Evolutionary conservation across 2,888 invertebrate species (phyloP), one percentile per base, ranked within the genome.

Genomic region (Cantharis lateralis): DNA sequence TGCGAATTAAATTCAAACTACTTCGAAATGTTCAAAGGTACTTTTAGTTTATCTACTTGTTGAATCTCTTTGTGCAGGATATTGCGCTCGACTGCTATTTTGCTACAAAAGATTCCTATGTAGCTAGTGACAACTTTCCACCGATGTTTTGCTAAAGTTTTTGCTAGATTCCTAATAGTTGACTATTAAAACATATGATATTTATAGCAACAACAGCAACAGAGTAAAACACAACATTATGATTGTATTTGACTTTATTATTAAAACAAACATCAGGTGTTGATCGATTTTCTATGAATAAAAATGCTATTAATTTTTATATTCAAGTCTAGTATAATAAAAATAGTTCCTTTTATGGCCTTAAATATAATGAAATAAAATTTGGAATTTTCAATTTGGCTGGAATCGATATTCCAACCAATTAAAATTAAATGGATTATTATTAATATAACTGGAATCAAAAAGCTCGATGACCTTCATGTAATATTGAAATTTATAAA

Each of bases 401-500:
- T n/a, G 9, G n/a, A 48, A 48, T 66, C 64, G 3, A 66, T 66
- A 13, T 20, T 66, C 13, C 13, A 7, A 18, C 20, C 10, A 66
- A 66, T 66, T 66, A 66, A 66, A 66, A 66, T 66, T 20, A 66
- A 66, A 66, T 66, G 24, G n/a, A 48, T 48, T 48, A 24, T 1
- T n/a, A 24, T 24, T 9, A 24, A 9, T 24, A 48, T n/a, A n/a
- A 48, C 48, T 48, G n/a, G 48, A n/a, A 73, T 16, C 62, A 26
- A 16, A 48, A 62, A 69, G 62, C 62, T 18, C 62, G 16, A 68
- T 20, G 26, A 20, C 68, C 62, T 73, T 16, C 18, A 10, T 68
- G 48, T 61, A 72, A 26, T 72, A 61, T 68, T 72, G 16, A 48
- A 62, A 20, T 26, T 26, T 69, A 69, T 73, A 73, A 68, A 73